These are phyloP conservation scores for Eurois occulta DNA, from an alignment of 2,888 invertebrate species.

Conservation along the genomic window DNA sequence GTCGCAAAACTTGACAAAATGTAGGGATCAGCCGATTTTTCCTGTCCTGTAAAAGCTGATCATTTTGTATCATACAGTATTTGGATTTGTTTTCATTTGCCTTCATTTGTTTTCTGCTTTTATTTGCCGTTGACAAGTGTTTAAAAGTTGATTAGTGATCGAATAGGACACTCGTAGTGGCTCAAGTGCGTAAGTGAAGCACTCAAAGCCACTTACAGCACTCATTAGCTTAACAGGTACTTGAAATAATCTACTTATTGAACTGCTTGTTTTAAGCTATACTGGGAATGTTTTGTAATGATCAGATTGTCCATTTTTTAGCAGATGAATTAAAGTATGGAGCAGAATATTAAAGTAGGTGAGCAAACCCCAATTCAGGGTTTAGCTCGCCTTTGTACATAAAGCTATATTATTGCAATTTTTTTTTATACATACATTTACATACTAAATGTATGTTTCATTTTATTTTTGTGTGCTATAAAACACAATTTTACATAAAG, in stretches of 20 bases:
- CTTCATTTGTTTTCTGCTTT: not conserved
- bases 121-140: not conserved
- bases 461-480: too few species aligned
- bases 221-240: slow-evolving; percentile 22
- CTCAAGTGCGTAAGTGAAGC: slow-evolving; percentile 29
- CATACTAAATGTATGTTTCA: too few species aligned
- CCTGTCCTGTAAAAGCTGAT: not conserved
- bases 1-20: not conserved
- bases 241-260: slow-evolving; percentile 5
- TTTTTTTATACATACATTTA: too few species aligned
- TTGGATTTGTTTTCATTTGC: not conserved
- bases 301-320: too few species aligned
- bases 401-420: too few species aligned
- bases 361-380: too few species aligned
- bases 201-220: slow-evolving; percentile 41
- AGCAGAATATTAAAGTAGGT: not conserved
- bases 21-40: not conserved
- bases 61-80: not conserved
- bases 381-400: too few species aligned
- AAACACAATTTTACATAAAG: too few species aligned
- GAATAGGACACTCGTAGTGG: slow-evolving; percentile 7
- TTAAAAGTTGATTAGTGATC: slow-evolving; percentile 9
- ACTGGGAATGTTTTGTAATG: too few species aligned
- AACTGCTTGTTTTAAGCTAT: not conserved
- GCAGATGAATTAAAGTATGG: not conserved